Conservation (phyloP, 2,888 invertebrate genomes). For the Crossocerus cetratus region DNA sequence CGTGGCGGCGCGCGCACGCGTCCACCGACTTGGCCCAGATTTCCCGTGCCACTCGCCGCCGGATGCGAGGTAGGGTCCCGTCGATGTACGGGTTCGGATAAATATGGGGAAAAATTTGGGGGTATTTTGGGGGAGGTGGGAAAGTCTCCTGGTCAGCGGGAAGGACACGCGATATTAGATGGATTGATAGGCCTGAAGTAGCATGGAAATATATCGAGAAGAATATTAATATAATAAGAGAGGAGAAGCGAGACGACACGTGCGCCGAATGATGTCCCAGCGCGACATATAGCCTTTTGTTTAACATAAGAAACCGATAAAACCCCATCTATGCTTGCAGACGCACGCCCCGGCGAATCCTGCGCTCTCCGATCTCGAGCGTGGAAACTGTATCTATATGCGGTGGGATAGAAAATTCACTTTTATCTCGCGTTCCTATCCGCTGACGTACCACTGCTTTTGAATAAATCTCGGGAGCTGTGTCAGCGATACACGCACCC, state of each 20-base stretch:
- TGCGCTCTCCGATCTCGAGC: background rate
- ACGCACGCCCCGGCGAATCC: background rate
- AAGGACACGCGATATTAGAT: too few species aligned
- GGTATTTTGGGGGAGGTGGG: too few species aligned
- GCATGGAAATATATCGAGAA: too few species aligned
- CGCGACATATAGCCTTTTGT: conserved; percentile 64
- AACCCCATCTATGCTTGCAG: conserved; percentile 3
- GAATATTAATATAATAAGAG: conserved; percentile 31
- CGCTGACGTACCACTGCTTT: too few species aligned
- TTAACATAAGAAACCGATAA: conserved; percentile 67
- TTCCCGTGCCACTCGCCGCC: conserved; percentile 24
- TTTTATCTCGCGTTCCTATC: too few species aligned
- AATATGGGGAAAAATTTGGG: too few species aligned
- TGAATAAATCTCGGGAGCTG: too few species aligned
- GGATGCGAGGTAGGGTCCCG: background rate
- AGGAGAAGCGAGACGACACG: conserved; percentile 50
- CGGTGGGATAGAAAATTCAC: background rate
- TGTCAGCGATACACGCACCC: too few species aligned
- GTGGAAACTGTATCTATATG: background rate
- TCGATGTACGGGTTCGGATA: background rate
- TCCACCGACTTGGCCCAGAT: conserved; percentile 24
- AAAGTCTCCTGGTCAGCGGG: too few species aligned
- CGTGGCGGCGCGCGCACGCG: conserved; percentile 1
- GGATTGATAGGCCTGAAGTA: too few species aligned
- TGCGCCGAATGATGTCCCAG: conserved; percentile 66